Percentiles rank a stretch among this genome's conserved stretches.
phyloP scores from a whole-genome alignment of 2,113 vertebrate genomes.

The Macaca fascicularis region DNA sequence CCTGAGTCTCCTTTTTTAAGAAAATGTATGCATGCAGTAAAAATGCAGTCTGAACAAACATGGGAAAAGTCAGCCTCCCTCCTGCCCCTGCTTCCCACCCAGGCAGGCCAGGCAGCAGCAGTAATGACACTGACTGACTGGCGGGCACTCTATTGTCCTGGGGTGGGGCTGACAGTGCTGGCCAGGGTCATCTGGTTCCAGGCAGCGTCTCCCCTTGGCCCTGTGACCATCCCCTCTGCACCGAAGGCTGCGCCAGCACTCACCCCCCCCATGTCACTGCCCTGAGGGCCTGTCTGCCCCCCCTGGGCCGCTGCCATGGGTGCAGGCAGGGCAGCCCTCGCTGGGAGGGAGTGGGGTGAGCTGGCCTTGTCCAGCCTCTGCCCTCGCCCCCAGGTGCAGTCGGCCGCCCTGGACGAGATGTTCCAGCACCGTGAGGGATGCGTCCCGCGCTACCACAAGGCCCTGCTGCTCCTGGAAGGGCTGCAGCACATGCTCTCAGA shows the following conservation, averaged over 20 bases:
- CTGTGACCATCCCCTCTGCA: no score
- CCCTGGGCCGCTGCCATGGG: not conserved
- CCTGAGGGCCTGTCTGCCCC: not conserved
- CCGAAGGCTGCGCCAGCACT: not conserved
- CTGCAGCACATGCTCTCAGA: slow-evolving; percentile 90
- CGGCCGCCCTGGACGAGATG: slow-evolving; percentile 96
- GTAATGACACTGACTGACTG: not conserved
- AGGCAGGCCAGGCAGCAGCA: not conserved
- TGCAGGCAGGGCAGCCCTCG: not conserved
- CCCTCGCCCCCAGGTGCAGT: slow-evolving; percentile 88
- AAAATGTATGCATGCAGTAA: fast-evolving
- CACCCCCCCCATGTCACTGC: not conserved
- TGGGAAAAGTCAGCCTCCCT: not conserved
- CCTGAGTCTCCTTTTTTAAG: not conserved
- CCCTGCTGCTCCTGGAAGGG: slow-evolving; percentile 95
- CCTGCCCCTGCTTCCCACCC: not conserved
- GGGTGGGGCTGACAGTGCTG: not conserved
- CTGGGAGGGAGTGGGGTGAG: no score
- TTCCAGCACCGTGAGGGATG: slow-evolving; percentile 91
- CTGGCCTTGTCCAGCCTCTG: not conserved
- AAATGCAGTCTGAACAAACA: fast-evolving
- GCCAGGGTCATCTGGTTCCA: no score
- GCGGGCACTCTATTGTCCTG: not conserved
- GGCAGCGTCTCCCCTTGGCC: no score
- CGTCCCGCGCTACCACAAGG: slow-evolving; percentile 92